These are phyloP conservation scores for Orussus abietinus DNA, from an alignment of 1,140 invertebrate species.

Conservation along the genomic window DNA sequence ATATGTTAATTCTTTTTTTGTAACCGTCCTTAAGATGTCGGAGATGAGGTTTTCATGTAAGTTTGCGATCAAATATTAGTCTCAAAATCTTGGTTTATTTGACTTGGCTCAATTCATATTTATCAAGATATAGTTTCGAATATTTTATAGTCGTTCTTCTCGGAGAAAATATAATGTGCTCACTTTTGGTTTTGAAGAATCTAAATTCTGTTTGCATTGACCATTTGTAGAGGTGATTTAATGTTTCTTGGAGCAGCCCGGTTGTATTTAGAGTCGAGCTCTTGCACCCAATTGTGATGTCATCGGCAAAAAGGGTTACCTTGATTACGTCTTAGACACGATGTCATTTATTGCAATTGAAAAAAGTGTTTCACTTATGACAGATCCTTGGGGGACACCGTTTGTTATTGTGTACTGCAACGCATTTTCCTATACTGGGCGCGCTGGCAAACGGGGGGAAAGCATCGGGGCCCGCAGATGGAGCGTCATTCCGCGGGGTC, in stretches of 20 bases:
- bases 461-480: too few species aligned
- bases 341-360: slow-evolving; percentile 19
- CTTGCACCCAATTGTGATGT: slow-evolving; percentile 7
- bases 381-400: slow-evolving; percentile 23
- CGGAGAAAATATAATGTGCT: slow-evolving; percentile 6
- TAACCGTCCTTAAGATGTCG: slow-evolving; percentile 15
- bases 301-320: slow-evolving; percentile 12
- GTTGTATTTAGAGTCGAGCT: slow-evolving; percentile 6
- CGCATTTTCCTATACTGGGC: too few species aligned
- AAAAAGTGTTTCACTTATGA: slow-evolving; percentile 22
- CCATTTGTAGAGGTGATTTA: slow-evolving; percentile 2
- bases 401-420: too few species aligned
- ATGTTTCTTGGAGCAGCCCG: slow-evolving; percentile 4
- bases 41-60: slow-evolving; percentile 21
- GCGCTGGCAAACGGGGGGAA: too few species aligned
- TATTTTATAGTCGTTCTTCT: too few species aligned
- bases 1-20: slow-evolving; percentile 14
- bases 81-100: slow-evolving; percentile 18
- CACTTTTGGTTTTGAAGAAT: slow-evolving; percentile 7
- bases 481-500: too few species aligned
- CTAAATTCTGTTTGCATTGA: slow-evolving; percentile 7
- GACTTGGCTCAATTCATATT: not conserved
- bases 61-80: slow-evolving; percentile 17
- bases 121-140: slow-evolving; percentile 3
- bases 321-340: not conserved